phyloP scores from a whole-genome alignment of 2,113 vertebrate species.

The Megalops atlanticus region DNA sequence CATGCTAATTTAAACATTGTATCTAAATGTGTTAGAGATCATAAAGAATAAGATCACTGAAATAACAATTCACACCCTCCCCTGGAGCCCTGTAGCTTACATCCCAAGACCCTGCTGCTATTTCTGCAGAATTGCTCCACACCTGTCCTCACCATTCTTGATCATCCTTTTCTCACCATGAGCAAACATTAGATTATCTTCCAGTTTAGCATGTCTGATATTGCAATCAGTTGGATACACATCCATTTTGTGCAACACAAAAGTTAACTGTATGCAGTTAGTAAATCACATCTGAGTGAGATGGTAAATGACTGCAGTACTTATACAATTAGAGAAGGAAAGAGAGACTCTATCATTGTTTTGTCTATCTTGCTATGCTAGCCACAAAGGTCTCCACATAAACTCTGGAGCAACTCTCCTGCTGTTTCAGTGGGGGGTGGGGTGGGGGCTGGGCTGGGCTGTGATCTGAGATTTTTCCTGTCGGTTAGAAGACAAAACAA shows the following conservation, averaged over 20 bases:
- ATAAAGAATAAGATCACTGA: too few species aligned
- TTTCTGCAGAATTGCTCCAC: not conserved
- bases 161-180: not conserved
- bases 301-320: not conserved
- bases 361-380: not conserved
- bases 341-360: constrained; percentile 2
- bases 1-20: too few species aligned
- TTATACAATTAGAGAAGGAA: too few species aligned
- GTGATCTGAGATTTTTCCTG: not conserved
- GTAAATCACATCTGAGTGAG: not conserved
- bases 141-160: not conserved
- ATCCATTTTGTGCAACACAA: not conserved
- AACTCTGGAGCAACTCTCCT: not conserved
- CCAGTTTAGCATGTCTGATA: not conserved
- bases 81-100: too few species aligned
- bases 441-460: not conserved
- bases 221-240: not conserved
- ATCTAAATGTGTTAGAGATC: too few species aligned
- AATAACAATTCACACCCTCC: too few species aligned
- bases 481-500: too few species aligned
- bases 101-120: not conserved
- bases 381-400: not conserved
- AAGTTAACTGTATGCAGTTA: not conserved
- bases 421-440: too few species aligned
- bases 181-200: not conserved